Base-by-base conservation (phyloP, 2,113 vertebrate genomes). In the Notarius lentiginosus region DNA sequence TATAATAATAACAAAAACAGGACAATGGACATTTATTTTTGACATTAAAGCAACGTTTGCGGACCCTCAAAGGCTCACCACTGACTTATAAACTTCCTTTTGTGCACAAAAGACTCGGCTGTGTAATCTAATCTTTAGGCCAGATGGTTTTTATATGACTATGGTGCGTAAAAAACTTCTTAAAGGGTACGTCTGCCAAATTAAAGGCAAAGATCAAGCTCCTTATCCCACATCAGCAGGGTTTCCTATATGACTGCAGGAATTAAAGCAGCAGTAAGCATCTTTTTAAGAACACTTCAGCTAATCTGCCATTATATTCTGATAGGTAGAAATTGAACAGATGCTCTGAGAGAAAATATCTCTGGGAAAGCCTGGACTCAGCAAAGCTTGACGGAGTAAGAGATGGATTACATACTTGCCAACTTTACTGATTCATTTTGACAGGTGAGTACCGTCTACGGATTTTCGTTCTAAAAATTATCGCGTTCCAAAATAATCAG, bases 111-210 rank as follows among this genome's bases (percentile, higher is more conserved):
- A 84, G 85, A 60, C 77, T 84, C 77, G 76, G 88, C 79, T 53
- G 61, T 89, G 90, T 90, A 89, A 91, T 90, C 84, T 86, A 91
- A 91, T 90, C 90, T 89, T 80, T 90, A 51, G 72, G 79, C 84
- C 91, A 92, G 91, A 90, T 91, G 91, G 88, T 84, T 90, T 91
- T 92, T 90, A 90, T 90, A 90, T 85, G 86, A 90, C 86, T 68
- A 70, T 66, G 86, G 89, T 90, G 90, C 58, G 82, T 89, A 90
- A 88, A 89, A 84, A 89, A 92, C 84, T 65, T 86, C 88, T 91
- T 90, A 86, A 90, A 91, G 76, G 77, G 75, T 60, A 90, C 63
- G 86, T 82, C 79, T 87, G 76, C 56, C 0, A 49, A 65, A 72
- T 86, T 86, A 89, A 90, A 90, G 88, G 87, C 90, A 89, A 81